Percentiles rank a stretch among this genome's conserved stretches.
phyloP scores from a whole-genome alignment of 2,113 vertebrate genomes.

The Tychaedon coryphoeus region DNA sequence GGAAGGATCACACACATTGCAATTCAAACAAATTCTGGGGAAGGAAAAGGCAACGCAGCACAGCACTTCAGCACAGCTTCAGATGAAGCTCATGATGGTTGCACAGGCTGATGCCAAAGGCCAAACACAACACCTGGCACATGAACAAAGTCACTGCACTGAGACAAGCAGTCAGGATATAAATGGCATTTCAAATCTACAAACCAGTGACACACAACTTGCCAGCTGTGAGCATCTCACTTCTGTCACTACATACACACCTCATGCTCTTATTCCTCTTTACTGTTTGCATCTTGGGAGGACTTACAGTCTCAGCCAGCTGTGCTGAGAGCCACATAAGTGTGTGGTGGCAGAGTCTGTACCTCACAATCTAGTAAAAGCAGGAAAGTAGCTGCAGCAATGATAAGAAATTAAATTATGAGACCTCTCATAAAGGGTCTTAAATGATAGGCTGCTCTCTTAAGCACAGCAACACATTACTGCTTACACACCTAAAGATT shows the following conservation, averaged over 20 bases:
- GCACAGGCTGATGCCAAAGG: neutral
- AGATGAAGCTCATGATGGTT: neutral
- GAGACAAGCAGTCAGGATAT: neutral
- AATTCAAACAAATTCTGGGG: neutral
- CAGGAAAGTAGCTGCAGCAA: neutral
- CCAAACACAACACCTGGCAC: neutral
- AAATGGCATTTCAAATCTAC: neutral
- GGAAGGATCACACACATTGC: neutral
- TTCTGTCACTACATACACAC: neutral
- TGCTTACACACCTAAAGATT: neutral
- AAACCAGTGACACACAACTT: neutral
- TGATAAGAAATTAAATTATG: neutral
- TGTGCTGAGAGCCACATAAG: neutral
- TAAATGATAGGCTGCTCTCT: neutral
- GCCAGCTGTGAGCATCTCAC: neutral
- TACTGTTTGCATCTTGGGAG: neutral
- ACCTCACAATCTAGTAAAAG: neutral
- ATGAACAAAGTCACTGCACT: neutral
- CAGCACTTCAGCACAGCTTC: neutral
- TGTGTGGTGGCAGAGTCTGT: neutral
- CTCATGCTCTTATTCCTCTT: neutral
- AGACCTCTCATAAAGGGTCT: neutral
- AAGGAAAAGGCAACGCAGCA: rapidly evolving
- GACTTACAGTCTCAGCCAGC: neutral
- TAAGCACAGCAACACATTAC: neutral